Percentiles rank a stretch among this genome's conserved stretches.
Conservation (phyloP, 2,113 vertebrate species). For the Pseudonaja textilis region DNA sequence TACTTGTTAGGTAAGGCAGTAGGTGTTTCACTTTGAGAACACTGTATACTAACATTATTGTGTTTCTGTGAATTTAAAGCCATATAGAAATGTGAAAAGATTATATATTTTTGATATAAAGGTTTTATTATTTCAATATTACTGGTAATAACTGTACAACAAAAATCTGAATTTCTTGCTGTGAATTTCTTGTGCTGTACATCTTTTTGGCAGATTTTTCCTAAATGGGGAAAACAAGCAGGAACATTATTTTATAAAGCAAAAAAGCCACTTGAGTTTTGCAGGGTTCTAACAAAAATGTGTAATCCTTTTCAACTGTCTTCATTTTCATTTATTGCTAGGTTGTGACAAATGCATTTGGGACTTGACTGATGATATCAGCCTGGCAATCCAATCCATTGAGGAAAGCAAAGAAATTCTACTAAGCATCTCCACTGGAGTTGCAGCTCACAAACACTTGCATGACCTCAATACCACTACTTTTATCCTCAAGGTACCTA, state of each 20-base stretch:
- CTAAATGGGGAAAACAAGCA: not conserved
- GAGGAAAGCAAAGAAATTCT: slow-evolving; percentile 83
- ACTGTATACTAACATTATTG: not conserved
- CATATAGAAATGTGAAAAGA: not conserved
- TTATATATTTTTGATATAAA: not conserved
- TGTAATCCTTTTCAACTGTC: slow-evolving; percentile 6
- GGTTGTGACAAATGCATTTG: slow-evolving; percentile 94
- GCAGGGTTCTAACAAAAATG: not conserved
- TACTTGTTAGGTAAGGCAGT: not conserved
- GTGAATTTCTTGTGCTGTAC: not conserved
- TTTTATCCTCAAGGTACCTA: slow-evolving; percentile 75
- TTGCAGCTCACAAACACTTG: slow-evolving; percentile 83
- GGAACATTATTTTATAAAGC: not conserved
- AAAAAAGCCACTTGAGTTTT: not conserved
- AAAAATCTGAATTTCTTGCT: not conserved
- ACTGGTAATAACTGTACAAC: not conserved
- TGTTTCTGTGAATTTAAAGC: not conserved
- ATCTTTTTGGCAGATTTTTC: not conserved
- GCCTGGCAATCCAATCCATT: slow-evolving; percentile 77
- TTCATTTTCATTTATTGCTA: slow-evolving; percentile 54
- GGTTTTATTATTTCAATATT: not conserved
- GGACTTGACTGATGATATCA: slow-evolving; percentile 89
- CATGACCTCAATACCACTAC: slow-evolving; percentile 86
- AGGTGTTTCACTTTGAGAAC: not conserved
- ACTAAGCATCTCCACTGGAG: slow-evolving; percentile 89